Percentiles rank a stretch among this genome's conserved stretches.
phyloP scores from a whole-genome alignment of 2,797 vertebrate species.

The Potorous gilbertii region DNA sequence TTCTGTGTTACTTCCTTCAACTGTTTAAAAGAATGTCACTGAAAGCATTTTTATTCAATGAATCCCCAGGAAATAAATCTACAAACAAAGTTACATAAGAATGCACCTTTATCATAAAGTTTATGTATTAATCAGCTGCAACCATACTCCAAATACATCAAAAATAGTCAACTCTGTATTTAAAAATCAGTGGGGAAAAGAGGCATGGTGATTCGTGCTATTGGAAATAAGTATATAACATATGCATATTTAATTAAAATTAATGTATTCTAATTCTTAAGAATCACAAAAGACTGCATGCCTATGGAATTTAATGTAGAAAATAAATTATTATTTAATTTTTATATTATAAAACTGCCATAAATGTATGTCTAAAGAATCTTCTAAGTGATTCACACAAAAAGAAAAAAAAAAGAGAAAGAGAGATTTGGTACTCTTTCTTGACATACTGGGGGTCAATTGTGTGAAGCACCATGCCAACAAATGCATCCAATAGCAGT shows the following conservation, averaged over 20 bases:
- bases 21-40: neutral
- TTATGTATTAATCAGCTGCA: neutral
- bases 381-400: conserved; percentile 41
- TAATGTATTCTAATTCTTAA: neutral
- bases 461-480: conserved; percentile 25
- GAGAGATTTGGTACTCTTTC: conserved; percentile 2
- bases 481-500: conserved; percentile 58
- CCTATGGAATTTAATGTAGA: conserved; percentile 27
- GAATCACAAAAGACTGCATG: conserved; percentile 7
- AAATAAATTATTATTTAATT: conserved; percentile 46
- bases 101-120: neutral
- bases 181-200: neutral
- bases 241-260: conserved; percentile 10
- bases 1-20: neutral
- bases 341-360: conserved; percentile 44
- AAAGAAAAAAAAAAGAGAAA: neutral
- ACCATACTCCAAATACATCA: neutral
- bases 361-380: conserved; percentile 31
- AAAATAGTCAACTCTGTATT: neutral
- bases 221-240: neutral
- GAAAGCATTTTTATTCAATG: neutral
- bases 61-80: neutral
- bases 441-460: conserved; percentile 60
- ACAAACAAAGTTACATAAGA: neutral
- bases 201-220: neutral